Evolutionary conservation across 1,140 invertebrate species (phyloP), one percentile per base, ranked within the genome.

Genomic region (Halyomorpha halys): DNA sequence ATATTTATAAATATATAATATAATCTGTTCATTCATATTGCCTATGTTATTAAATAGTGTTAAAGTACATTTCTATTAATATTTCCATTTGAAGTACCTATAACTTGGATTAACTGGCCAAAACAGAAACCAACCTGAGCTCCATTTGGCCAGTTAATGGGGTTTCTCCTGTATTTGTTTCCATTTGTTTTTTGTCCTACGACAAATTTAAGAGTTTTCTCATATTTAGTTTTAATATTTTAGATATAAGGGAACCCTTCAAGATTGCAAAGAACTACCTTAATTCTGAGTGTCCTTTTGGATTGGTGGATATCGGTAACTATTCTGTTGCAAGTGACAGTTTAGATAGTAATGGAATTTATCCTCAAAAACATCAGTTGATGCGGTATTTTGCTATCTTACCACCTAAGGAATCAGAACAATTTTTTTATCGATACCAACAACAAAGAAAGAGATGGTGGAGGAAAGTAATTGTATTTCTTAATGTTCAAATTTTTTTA

Each of bases 401-500:
- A 30, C 19, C 70, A 39, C 72, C 73, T 13, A 67, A 72, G 47
- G 74, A 78, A 69, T 69, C 75, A 18, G 77, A 75, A 71, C 78
- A 79, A 66, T 78, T 81, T 71, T 86, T 84, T 72, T 80, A 85
- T 69, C 80, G 83, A 61, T 83, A 83, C 74, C 86, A 89, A 70
- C 79, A 84, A 67, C 82, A 87, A 70, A 79, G 86, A 64, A 87
- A 86, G 73, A 82, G 85, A 65, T 91, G 87, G 87, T 91, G 87
- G 87, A 82, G 84, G 71, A 85, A 83, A 73, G 80, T 79, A 77
- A 81, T 68, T 70, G 69, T 63, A 67, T 71, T 44, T 72, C 75
- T 49, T 16, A 23, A 49, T 49, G 45, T 49, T n/a, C 1, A 44
- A 16, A 44, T 44, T 5, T 56, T 56, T 30, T 39, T 39, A 6